Conservation (phyloP, 2,797 vertebrate species). For the Spinus olivaceus region DNA sequence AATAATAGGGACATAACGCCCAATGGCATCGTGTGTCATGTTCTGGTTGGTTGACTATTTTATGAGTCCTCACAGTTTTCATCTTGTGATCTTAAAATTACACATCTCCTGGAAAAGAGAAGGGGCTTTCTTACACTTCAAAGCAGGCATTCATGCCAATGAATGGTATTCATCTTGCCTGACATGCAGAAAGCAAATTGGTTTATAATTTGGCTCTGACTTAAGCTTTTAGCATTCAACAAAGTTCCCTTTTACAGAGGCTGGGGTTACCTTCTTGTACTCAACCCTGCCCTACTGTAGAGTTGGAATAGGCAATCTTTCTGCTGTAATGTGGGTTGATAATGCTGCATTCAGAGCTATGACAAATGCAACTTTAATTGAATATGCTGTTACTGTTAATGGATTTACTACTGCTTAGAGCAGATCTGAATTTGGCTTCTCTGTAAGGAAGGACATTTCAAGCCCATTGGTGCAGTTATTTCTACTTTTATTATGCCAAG, state of each 20-base stretch:
- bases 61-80: background rate
- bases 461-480: background rate
- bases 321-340: background rate
- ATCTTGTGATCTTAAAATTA: background rate
- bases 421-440: background rate
- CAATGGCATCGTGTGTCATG: rapidly evolving
- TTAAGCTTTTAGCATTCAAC: background rate
- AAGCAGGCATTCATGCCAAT: background rate
- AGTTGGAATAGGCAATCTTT: background rate
- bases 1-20: background rate
- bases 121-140: background rate
- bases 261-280: background rate
- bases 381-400: constrained; percentile 10
- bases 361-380: constrained; percentile 33
- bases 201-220: constrained; percentile 10
- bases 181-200: background rate
- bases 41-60: background rate
- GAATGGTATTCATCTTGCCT: background rate
- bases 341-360: background rate
- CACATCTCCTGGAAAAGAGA: background rate
- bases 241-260: background rate
- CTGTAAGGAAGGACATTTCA: background rate
- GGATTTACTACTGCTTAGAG: background rate
- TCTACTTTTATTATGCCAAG: background rate
- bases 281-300: background rate